Conservation (phyloP, 1,140 invertebrate species). For the Camponotus pennsylvanicus region DNA sequence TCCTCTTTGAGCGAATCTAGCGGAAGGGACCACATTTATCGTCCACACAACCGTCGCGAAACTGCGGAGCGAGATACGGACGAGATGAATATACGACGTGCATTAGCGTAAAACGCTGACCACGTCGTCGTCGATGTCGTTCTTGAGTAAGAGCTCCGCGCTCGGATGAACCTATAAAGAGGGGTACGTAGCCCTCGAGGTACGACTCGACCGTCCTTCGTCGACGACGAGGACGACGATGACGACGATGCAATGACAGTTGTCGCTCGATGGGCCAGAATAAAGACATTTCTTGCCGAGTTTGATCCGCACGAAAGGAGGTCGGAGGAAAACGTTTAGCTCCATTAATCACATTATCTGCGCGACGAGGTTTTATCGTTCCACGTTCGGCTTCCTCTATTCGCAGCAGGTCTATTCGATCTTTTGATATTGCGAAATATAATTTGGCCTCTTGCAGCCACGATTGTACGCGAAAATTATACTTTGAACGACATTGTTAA, state of each 20-base stretch:
- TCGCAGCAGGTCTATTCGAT: conserved; percentile 54
- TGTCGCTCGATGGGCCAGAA: conserved; percentile 64
- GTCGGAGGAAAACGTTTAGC: conserved; percentile 66
- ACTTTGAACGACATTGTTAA: background rate
- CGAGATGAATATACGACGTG: conserved; percentile 55
- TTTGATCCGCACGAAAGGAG: conserved; percentile 28
- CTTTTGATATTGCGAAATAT: conserved; percentile 22
- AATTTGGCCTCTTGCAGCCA: conserved; percentile 38
- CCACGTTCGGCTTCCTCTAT: conserved; percentile 23
- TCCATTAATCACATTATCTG: conserved; percentile 81
- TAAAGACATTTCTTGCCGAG: conserved; percentile 70
- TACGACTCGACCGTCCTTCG: background rate
- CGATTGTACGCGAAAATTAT: background rate
- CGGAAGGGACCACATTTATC: conserved; percentile 66
- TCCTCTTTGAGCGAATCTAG: conserved; percentile 59
- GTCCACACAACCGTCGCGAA: conserved; percentile 44
- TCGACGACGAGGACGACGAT: conserved; percentile 51
- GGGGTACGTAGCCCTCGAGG: conserved; percentile 36
- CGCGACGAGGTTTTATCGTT: conserved; percentile 69
- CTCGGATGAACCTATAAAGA: conserved; percentile 47
- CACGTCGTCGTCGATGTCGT: conserved; percentile 46
- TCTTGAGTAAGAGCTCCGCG: conserved; percentile 35
- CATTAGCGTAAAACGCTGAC: conserved; percentile 66
- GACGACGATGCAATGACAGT: conserved; percentile 69
- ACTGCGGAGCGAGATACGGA: conserved; percentile 44